Percentiles rank a stretch among this genome's conserved stretches.
These are phyloP conservation scores for Oxystoma pomonae DNA, from an alignment of 2,888 invertebrate genomes.

Conservation along the genomic window DNA sequence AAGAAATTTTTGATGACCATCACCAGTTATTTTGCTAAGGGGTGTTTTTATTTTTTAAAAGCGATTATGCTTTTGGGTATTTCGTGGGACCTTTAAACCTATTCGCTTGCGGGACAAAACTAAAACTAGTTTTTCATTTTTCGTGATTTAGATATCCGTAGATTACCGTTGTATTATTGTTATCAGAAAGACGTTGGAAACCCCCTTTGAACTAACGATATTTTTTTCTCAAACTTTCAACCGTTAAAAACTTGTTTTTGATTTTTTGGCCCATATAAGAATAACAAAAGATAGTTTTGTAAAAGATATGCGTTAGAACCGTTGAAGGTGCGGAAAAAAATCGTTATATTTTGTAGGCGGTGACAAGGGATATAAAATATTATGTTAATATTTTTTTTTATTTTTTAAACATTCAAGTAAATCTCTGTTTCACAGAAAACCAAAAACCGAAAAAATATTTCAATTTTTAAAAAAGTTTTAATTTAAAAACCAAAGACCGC, in stretches of 20 bases:
- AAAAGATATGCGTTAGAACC: background rate
- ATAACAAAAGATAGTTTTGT: background rate
- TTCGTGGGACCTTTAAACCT: conserved; percentile 21
- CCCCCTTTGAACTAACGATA: background rate
- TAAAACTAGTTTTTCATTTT: conserved; percentile 1
- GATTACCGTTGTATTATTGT: background rate
- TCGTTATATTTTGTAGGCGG: no score
- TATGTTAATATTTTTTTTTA: no score
- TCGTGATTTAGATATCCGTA: background rate
- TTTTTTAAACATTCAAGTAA: no score
- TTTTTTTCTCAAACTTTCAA: background rate
- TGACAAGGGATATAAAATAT: no score
- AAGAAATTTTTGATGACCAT: conserved; percentile 20
- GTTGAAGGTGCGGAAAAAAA: no score
- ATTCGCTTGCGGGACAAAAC: conserved; percentile 15
- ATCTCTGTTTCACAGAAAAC: no score
- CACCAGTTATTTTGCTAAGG: conserved; percentile 7
- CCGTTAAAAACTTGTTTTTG: background rate
- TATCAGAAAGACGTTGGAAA: background rate
- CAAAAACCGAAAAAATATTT: no score
- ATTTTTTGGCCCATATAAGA: background rate
- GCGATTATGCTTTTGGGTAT: background rate
- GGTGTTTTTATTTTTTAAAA: conserved; percentile 5
- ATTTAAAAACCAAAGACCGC: no score
- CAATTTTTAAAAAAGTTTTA: no score